Conservation (phyloP, 2,888 invertebrate species). For the Nezara viridula region DNA sequence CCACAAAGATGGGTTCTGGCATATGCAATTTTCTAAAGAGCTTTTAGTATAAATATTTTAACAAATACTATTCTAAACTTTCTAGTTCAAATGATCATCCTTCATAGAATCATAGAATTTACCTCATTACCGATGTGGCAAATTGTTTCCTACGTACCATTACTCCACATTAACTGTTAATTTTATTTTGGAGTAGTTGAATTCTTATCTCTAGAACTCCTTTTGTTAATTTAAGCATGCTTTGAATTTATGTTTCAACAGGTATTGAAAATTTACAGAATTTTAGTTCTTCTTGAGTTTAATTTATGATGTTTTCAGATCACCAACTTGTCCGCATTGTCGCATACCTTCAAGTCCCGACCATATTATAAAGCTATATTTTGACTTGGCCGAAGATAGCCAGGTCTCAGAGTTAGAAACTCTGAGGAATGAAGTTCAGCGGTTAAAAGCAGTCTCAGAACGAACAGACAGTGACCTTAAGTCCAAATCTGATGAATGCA, state of each 20-base stretch:
- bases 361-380: background rate
- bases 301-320: slow-evolving; percentile 5
- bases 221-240: background rate
- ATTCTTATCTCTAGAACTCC: no score
- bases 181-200: background rate
- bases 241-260: background rate
- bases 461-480: background rate
- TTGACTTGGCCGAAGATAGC: background rate
- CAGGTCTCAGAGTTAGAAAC: background rate
- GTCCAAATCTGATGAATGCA: background rate
- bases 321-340: background rate
- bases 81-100: background rate
- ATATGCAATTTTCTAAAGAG: no score
- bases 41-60: background rate
- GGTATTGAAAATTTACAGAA: background rate
- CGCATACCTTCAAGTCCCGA: background rate
- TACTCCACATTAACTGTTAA: background rate
- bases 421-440: background rate
- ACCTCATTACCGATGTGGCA: background rate
- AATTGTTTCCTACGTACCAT: background rate
- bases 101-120: background rate
- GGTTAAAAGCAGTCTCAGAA: background rate
- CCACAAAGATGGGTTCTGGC: no score
- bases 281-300: background rate
- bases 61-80: background rate